Conservation (phyloP, 2,113 vertebrate genomes). For the Lepus europaeus region DNA sequence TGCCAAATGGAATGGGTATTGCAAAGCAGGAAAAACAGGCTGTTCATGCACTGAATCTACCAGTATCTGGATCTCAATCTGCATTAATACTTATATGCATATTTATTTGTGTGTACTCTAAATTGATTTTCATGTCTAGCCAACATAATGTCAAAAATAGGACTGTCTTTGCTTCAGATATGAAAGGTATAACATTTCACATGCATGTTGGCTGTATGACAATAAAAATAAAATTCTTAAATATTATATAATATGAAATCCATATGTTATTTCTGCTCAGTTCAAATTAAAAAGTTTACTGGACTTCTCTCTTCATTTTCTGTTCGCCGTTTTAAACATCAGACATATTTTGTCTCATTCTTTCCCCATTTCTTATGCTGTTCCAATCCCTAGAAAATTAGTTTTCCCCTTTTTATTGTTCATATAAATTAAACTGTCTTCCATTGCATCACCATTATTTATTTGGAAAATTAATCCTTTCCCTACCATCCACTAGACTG, state of each 20-base stretch:
- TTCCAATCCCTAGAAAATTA: background rate
- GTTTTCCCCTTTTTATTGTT: background rate
- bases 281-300: background rate
- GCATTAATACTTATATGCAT: background rate
- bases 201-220: background rate
- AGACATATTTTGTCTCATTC: background rate
- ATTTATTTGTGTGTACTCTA: background rate
- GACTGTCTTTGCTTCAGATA: background rate
- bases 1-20: background rate
- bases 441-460: background rate
- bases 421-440: background rate
- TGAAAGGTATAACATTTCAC: background rate
- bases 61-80: background rate
- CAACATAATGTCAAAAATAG: background rate
- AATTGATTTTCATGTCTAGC: background rate
- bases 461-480: background rate
- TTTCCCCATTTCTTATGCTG: background rate
- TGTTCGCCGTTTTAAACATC: background rate
- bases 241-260: background rate
- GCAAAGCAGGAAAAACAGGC: background rate
- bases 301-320: background rate
- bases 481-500: background rate
- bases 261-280: background rate
- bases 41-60: background rate
- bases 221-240: background rate